These are phyloP conservation scores for Drosophila gunungcola DNA, from an alignment of 1,140 invertebrate species.

Conservation along the genomic window DNA sequence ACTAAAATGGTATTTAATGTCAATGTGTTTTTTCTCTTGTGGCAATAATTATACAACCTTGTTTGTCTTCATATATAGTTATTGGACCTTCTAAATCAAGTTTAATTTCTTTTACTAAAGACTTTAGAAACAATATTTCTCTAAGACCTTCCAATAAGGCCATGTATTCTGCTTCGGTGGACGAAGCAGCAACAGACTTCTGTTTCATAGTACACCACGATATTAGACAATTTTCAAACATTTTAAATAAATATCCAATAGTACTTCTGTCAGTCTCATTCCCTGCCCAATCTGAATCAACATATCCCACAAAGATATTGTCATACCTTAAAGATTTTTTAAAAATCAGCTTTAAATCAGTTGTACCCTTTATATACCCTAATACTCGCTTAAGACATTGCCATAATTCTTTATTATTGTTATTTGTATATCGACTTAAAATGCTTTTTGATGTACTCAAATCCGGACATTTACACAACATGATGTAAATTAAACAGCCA, in stretches of 20 bases:
- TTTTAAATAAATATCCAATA: too few relatives aligned
- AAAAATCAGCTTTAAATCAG: constrained; percentile 63
- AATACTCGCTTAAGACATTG: constrained; percentile 65
- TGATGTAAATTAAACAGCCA: constrained; percentile 73
- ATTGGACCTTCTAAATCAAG: not conserved
- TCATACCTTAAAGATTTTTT: constrained; percentile 25
- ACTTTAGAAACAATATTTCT: constrained; percentile 8
- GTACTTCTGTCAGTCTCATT: too few relatives aligned
- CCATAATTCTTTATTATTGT: constrained; percentile 65
- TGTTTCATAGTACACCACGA: too few relatives aligned
- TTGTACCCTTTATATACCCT: constrained; percentile 63
- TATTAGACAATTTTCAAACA: too few relatives aligned
- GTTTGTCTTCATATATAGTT: not conserved
- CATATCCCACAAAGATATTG: constrained; percentile 15
- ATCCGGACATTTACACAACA: constrained; percentile 75
- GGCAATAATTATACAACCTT: not conserved
- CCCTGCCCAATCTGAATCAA: constrained; percentile 5
- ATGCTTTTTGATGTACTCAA: constrained; percentile 68
- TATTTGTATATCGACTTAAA: constrained; percentile 29
- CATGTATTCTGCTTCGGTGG: not conserved
- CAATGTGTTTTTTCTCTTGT: not conserved
- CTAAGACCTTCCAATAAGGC: constrained; percentile 9
- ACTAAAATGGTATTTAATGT: not conserved
- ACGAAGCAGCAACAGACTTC: too few relatives aligned
- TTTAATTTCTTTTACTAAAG: constrained; percentile 16